Base-by-base conservation (phyloP, 2,888 invertebrate genomes). In the Carcina quercana region DNA sequence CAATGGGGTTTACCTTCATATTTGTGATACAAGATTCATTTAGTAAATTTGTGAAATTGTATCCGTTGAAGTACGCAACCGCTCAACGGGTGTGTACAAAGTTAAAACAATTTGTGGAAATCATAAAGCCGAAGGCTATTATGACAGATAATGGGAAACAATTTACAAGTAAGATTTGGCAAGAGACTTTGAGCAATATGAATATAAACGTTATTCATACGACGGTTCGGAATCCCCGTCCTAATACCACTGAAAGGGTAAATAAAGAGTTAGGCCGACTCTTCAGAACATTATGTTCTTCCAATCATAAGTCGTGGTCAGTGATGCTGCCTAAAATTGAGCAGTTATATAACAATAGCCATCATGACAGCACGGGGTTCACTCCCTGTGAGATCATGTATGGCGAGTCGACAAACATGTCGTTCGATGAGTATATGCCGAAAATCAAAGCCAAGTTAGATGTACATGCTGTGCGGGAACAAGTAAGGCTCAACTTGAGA, bases 221-320 rank as follows among this genome's bases (percentile, higher is more conserved):
- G 0, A 43, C 50, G 0, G 39, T 51, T 1, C 11, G 45, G 2
- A 48, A 48, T 17, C 48, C 48, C 0, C 13, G 47, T 0, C 48
- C 43, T 3, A 51, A 48, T 26, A 34, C 29, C 0, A 40, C 39
- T 1, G 48, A 48, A 19, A 28, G 47, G 2, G 45, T 47, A 1
- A 51, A 48, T 28, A 42, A 35, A 8, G 48, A 47, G 13, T 24
- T 45, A 14, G 42, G 43, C 0, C 17, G 44, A 12, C 1, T 50
- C 1, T 50, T 50, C 19, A 28, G 46, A 8, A 38, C 42, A 1
- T 48, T 47, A 22, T 47, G 47, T 27, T 4, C 28, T 0, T 15
- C 19, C 0, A 42, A 43, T 26, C 48, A 48, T 30, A 40, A 13
- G 2, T 22, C 38, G 2, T 50, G 50, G 50, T 39, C 26, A 5